Evolutionary conservation across 2,113 vertebrate genomes (phyloP).

Genomic region (Garra rufa): DNA sequence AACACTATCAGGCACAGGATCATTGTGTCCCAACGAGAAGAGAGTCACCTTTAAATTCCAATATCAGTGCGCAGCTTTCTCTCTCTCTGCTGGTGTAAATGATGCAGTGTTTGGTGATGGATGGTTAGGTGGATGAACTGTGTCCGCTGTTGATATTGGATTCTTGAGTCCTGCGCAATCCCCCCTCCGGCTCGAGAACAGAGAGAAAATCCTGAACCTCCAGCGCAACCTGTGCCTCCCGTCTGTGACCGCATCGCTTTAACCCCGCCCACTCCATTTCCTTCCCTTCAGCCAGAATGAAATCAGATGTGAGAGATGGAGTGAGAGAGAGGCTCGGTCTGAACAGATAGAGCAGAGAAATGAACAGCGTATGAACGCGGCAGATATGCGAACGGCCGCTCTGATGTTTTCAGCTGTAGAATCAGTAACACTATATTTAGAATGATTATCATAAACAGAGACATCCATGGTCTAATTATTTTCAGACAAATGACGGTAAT

Average conservation of each 20-base stretch:
- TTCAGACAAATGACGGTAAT: neutral
- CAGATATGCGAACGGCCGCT: neutral
- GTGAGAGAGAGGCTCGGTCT: neutral
- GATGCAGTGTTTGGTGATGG: slow-evolving; percentile 59
- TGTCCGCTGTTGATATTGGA: slow-evolving; percentile 57
- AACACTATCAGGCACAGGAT: slow-evolving; percentile 16
- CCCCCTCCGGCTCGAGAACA: neutral
- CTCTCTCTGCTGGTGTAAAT: slow-evolving; percentile 34
- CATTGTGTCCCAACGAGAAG: slow-evolving; percentile 2
- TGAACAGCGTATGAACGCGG: neutral
- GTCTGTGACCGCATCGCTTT: slow-evolving; percentile 27
- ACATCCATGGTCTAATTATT: neutral
- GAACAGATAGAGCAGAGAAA: neutral
- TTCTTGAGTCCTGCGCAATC: slow-evolving; percentile 47
- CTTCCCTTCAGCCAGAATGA: slow-evolving; percentile 20
- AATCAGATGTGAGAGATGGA: slow-evolving; percentile 1
- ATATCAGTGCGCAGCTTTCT: neutral
- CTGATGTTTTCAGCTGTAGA: neutral
- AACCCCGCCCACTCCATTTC: slow-evolving; percentile 24
- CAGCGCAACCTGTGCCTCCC: slow-evolving; percentile 26
- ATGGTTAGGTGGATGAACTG: slow-evolving; percentile 61
- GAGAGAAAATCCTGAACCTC: slow-evolving; percentile 22
- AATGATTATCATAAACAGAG: neutral
- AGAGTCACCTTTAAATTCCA: slow-evolving; percentile 31
- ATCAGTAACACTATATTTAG: neutral